Evolutionary conservation across 1,140 invertebrate genomes (phyloP).

Genomic region (Cotesia glomerata): DNA sequence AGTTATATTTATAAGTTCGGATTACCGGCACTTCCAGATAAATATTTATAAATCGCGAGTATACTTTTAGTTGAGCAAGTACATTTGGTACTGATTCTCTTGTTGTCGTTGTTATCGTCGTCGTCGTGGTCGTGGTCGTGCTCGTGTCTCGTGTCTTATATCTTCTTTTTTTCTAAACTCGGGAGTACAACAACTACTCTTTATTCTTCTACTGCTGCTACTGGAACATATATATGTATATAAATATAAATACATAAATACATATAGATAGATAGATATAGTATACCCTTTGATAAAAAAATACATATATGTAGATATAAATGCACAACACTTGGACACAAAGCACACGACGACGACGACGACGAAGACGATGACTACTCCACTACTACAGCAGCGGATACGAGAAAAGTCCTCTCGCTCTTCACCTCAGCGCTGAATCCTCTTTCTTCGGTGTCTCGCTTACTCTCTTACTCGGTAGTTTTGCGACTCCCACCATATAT

Average conservation of each 20-base stretch:
- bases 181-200: conserved; percentile 8
- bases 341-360: neutral
- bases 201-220: no score
- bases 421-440: neutral
- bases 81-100: conserved; percentile 12
- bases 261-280: no score
- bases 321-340: no score
- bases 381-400: neutral
- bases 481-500: conserved; percentile 20
- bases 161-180: neutral
- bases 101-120: neutral
- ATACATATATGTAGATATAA: neutral
- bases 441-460: neutral
- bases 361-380: neutral
- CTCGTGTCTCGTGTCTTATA: neutral
- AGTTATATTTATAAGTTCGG: neutral
- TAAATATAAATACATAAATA: no score
- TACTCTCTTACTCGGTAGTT: conserved; percentile 2
- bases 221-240: no score
- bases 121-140: neutral
- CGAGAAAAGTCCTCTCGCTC: neutral
- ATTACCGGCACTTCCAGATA: conserved; percentile 6
- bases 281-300: neutral
- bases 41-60: neutral
- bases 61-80: conserved; percentile 3